phyloP scores from a whole-genome alignment of 2,113 vertebrate genomes.

The Leucosticte australis region DNA sequence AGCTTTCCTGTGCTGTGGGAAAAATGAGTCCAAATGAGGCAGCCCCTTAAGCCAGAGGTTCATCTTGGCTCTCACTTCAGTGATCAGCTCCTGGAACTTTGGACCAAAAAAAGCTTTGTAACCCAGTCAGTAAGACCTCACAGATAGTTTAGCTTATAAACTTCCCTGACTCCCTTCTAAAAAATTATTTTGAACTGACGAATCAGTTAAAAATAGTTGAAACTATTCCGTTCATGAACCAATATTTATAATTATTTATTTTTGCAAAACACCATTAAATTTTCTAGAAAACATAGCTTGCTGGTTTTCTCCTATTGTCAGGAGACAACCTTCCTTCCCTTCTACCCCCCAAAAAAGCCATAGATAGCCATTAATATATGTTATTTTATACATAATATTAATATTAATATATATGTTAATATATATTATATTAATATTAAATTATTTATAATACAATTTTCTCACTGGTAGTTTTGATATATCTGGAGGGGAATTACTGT shows the following conservation, averaged over 20 bases:
- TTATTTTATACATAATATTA: too few relatives aligned
- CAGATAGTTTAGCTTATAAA: not conserved
- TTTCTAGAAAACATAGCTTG: not conserved
- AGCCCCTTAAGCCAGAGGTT: not conserved
- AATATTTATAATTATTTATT: not conserved
- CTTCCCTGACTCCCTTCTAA: not conserved
- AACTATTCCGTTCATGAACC: not conserved
- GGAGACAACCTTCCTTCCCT: not conserved
- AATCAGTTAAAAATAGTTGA: not conserved
- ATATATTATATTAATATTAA: too few relatives aligned
- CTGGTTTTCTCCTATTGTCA: not conserved
- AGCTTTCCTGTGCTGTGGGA: not conserved
- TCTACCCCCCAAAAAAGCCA: not conserved
- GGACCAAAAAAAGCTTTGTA: not conserved
- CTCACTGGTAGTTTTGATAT: not conserved
- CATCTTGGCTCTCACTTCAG: not conserved
- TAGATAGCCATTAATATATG: not conserved
- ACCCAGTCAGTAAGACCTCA: not conserved
- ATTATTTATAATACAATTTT: not conserved
- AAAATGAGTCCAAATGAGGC: not conserved
- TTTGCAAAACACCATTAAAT: not conserved
- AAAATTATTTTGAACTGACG: not conserved
- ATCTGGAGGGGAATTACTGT: not conserved
- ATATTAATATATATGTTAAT: too few relatives aligned
- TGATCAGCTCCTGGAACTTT: not conserved